Base-by-base conservation (phyloP, 2,113 vertebrate genomes). In the Lamprotornis superbus region DNA sequence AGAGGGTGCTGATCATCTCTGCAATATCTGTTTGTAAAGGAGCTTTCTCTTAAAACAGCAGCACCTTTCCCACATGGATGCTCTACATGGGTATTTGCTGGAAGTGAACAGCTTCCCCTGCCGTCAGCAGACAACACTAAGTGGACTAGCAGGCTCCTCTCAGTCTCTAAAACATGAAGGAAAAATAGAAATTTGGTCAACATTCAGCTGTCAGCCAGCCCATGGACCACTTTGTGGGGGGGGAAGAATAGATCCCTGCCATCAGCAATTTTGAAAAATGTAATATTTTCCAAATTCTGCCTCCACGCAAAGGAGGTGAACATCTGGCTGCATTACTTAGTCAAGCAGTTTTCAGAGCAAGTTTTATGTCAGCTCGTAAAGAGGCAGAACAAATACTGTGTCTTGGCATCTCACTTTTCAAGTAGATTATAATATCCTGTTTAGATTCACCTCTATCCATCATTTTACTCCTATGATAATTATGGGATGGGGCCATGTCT, bases 261-360 rank as follows among this genome's bases (percentile, higher is more conserved):
- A 75, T 95, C 94, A 97, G 93, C 96, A 95, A 93, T 96, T 97
- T 96, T 93, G 80, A 97, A 96, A 95, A 96, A 96, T 96, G 96
- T 98, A 96, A 97, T 95, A 97, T 97, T 98, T 98, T 97, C 97
- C 97, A 23, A 97, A 95, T 96, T 97, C 89, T 90, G 71, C 93
- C 96, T 98, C 97, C 93, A 83, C 75, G 71, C 77, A 74, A 83
- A 97, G 96, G 97, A 97, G 96, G 97, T 97, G 98, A 98, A 98
- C 98, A 98, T 98, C 98, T 98, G 98, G 97, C 93, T 95, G 95
- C 96, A 96, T 96, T 93, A 96, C 98, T 97, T 95, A 98, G 96
- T 98, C 96, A 97, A 93, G 97, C 96, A 76, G 81, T 96, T 95
- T 71, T 84, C 63, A 60, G 94, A 97, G 93, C 97, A 96, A 95